Base-by-base conservation (phyloP, 2,797 vertebrate species). In the Tinamus major region DNA sequence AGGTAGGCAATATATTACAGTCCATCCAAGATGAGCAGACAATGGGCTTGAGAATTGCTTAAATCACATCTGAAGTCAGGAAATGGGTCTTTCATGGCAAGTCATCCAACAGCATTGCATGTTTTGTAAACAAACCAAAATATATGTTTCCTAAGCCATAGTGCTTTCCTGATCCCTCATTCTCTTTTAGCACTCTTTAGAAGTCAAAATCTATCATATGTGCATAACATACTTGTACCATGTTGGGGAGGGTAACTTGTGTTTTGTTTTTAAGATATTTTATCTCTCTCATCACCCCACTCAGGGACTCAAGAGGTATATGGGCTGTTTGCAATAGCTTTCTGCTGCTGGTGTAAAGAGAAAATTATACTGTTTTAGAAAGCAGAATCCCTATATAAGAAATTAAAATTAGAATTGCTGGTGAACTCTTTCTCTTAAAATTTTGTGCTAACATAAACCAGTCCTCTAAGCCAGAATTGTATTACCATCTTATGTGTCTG, bases 51-150 rank as follows among this genome's bases (percentile, higher is more conserved):
- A 53, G 29, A 27, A 62, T 64, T 95, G 49, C 49, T 14, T 68
- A 87, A 85, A 46, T 83, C 65, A 46, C 44, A 78, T 79, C 65
- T 92, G 72, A 29, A 85, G 23, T 85, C 21, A 21, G 75, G 55
- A 95, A 85, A 78, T 29, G 18, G 41, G 49, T 80, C 63, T 75
- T 35, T 58, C 0, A 0, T 78, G 46, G 68, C 75, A 44, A 2
- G 87, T 92, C 61, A 42, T 83, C 33, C 41, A 83, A 24, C 21
- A 49, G 23, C 31, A 71, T n/a, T 85, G 37, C 10, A 41, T 37
- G 3, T 86, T 92, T 92, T 51, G 61, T 78, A 37, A 85, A 82
- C 55, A 84, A 84, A 18, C 17, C 35, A 37, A 59, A 89, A 39
- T 42, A 39, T 19, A 2, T 6, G 10, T 55, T n/a, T 9, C 67